Evolutionary conservation across 2,113 vertebrate species (phyloP).

Genomic region (Tragelaphus buxtoni): DNA sequence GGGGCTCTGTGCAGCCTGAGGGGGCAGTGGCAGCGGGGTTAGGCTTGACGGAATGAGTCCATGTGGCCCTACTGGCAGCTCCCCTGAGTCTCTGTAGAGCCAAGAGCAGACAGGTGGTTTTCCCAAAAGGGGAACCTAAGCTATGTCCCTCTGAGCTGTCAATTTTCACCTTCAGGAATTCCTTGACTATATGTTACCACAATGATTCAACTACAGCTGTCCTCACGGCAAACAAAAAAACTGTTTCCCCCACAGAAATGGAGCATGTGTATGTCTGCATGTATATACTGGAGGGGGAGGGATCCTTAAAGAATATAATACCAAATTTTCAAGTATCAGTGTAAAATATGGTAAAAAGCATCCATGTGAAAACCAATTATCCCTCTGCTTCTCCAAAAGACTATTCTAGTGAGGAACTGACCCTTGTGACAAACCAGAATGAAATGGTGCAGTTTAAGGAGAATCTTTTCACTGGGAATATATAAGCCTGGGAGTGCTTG

Average conservation of each 20-base stretch:
- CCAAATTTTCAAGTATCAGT: background rate
- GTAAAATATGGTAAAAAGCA: conserved; percentile 10
- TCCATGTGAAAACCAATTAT: background rate
- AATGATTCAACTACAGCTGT: background rate
- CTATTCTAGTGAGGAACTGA: background rate
- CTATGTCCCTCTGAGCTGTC: background rate
- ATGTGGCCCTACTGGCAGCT: background rate
- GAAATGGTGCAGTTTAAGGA: background rate
- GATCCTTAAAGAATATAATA: background rate
- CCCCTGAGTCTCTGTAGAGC: background rate
- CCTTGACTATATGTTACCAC: background rate
- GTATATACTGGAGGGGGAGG: background rate
- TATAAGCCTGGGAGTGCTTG: background rate
- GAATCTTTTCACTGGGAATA: background rate
- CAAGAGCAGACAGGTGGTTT: background rate
- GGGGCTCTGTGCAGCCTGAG: background rate
- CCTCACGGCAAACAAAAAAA: background rate
- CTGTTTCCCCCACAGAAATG: background rate
- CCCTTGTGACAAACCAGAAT: background rate
- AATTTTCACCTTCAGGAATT: background rate
- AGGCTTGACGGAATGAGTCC: background rate
- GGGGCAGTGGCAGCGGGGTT: background rate
- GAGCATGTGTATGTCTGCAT: background rate
- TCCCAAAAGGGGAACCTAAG: background rate
- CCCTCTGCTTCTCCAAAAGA: background rate